Base-by-base conservation (phyloP, 37 sponge, comb jelly and placozoan species). In the Diacarnus erythraeanus region DNA sequence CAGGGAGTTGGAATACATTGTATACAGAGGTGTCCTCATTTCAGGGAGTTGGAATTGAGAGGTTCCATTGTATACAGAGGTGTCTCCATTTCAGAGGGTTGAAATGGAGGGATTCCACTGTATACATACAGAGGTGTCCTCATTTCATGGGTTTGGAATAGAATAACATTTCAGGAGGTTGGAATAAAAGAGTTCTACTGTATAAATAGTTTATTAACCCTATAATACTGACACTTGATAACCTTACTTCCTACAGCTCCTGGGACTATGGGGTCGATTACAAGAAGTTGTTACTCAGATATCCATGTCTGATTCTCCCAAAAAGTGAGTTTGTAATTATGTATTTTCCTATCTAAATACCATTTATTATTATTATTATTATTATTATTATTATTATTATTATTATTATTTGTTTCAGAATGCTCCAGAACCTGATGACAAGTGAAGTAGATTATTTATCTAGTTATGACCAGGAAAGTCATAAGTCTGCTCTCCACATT, bases 221-320 rank as follows among this genome's bases (percentile, higher is more conserved):
- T 47, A 15, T 47, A 47, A 15, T 47, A 47, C 51, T 12, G 12
- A 47, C 6, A 47, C 51, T 12, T 47, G 10, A 15, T 15, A 25
- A 40, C 12, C 17, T 71, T 2, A 26, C 38, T 40, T 4, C 27
- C 1, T 74, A 27, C 72, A 80, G 81, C 30, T 71, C 61, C 42
- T 80, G 30, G 74, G 74, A 2, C 29, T 59, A 15, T 82, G 82
- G 82, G 82, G 82, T 25, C 39, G 74, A 43, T 74, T 82, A 64
- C 63, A 82, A 43, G 35, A 82, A 27, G 61, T 29, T 3, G 73
- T 64, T 60, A 61, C 74, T 12, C 64, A 36, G 0, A 34, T 82
- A 3, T 43, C 40, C 0, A 42, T 80, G 1, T 36, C 54, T 0
- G 56, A 38, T 39, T 38, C 69, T 18, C 80, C 80, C 15, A 71